Evolutionary conservation across 2,888 invertebrate species (phyloP), one percentile per base, ranked within the genome.

Genomic region (Resseliella maxima): DNA sequence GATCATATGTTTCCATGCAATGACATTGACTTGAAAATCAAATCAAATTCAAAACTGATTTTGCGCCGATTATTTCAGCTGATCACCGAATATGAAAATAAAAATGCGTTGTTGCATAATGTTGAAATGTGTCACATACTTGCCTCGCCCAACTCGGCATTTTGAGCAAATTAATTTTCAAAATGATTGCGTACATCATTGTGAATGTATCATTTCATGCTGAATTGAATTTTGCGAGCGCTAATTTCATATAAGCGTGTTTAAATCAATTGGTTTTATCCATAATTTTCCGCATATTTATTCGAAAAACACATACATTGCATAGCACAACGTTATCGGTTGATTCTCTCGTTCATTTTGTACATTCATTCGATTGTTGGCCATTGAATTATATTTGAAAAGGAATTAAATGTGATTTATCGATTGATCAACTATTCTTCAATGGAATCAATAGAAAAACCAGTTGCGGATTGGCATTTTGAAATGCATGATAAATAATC

Each of bases 341-440:
- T 41, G 41, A 12, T 41, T 41, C 41, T 41, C 12, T 12, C 6
- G 46, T 50, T 50, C 46, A 18, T 2, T 50, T 50, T 21, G 50
- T 18, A 21, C 8, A 15, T 50, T 2, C 15, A 3, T 50, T 21
- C 21, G n/a, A n/a, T 3, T 21, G 50, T 50, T 50, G 50, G 50
- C 50, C 41, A 41, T 8, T 18, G 59, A 59, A 59, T 24, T 59
- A 50, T 59, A 50, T 59, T 59, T n/a, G 72, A 72, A 31, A 72
- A 31, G 72, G 72, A 72, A 72, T 72, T 72, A 31, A 72, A 72
- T 72, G 31, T 72, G 72, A 72, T 72, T 72, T 72, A 72, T 72
- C 15, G 72, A 72, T 72, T 31, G 31, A 72, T 72, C 35, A 72
- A 72, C 31, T n/a, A 72, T 72, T 27, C n/a, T 72, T 72, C n/a